phyloP scores from a whole-genome alignment of 2,888 invertebrate species.

The Elysia crispata region DNA sequence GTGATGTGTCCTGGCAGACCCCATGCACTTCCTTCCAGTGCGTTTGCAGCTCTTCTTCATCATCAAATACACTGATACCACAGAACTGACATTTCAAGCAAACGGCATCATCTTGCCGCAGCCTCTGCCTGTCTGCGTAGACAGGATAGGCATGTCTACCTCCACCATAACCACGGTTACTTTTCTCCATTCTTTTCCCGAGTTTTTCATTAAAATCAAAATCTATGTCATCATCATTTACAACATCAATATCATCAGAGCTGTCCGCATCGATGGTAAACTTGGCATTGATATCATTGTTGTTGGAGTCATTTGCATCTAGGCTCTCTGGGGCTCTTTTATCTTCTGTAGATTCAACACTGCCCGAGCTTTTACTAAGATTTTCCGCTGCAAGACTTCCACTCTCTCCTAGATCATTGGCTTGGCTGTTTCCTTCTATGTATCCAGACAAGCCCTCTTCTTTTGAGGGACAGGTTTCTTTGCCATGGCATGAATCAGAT shows the following conservation, averaged over 20 bases:
- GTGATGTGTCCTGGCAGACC: not conserved
- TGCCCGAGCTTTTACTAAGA: too few relatives aligned
- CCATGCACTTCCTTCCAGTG: slow-evolving; percentile 32
- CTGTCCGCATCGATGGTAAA: not conserved
- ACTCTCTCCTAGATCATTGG: too few relatives aligned
- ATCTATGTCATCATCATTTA: not conserved
- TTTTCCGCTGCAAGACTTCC: too few relatives aligned
- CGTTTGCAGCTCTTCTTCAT: not conserved
- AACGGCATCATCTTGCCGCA: too few relatives aligned
- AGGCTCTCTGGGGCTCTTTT: not conserved
- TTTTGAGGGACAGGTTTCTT: too few relatives aligned
- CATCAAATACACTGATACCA: not conserved
- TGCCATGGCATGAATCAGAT: too few relatives aligned
- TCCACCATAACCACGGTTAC: not conserved
- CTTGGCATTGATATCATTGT: slow-evolving; percentile 13
- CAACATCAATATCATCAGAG: not conserved
- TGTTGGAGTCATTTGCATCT: slow-evolving; percentile 12
- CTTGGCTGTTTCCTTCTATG: not conserved
- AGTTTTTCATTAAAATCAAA: too few relatives aligned
- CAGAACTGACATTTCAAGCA: slow-evolving; percentile 26
- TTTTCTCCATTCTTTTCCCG: not conserved
- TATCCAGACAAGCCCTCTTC: too few relatives aligned
- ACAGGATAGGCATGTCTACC: too few relatives aligned
- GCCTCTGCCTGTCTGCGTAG: too few relatives aligned
- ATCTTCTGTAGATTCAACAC: not conserved